Percentiles rank a stretch among this genome's conserved stretches.
phyloP scores from a whole-genome alignment of 2,113 vertebrate genomes.

The Muntiacus reevesi region DNA sequence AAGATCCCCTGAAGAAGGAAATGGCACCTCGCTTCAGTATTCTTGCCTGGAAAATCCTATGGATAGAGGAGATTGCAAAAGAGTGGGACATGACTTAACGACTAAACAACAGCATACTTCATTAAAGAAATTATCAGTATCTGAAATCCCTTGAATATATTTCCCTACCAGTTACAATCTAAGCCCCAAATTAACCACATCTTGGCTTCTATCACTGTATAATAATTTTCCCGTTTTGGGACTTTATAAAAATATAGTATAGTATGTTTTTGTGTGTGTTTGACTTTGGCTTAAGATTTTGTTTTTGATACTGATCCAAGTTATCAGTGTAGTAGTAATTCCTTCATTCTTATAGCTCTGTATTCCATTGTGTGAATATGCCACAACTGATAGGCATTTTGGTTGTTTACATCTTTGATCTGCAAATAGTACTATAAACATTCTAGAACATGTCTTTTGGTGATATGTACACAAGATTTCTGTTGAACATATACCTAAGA shows the following conservation, averaged over 20 bases:
- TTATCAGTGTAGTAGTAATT: not conserved
- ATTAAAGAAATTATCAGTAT: not conserved
- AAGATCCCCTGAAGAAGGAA: not conserved
- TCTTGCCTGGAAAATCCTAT: not conserved
- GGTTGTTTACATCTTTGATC: not conserved
- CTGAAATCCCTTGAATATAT: not conserved
- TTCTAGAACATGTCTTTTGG: not conserved
- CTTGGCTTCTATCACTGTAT: not conserved
- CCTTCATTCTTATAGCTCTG: not conserved
- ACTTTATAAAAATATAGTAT: not conserved
- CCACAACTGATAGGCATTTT: not conserved
- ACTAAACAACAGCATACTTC: not conserved
- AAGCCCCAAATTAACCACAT: not conserved
- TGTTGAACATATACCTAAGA: not conserved
- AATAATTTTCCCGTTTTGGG: slow-evolving; percentile 4
- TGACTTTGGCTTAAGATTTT: slow-evolving; percentile 26
- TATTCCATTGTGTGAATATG: not conserved
- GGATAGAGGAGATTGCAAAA: not conserved
- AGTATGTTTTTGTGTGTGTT: not conserved
- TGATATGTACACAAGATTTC: not conserved
- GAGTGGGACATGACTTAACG: not conserved
- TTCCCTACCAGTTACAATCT: not conserved
- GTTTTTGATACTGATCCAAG: not conserved
- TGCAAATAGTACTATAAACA: not conserved
- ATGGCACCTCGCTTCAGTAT: not conserved